phyloP scores from a whole-genome alignment of 2,797 vertebrate species.

The Valencia hispanica region DNA sequence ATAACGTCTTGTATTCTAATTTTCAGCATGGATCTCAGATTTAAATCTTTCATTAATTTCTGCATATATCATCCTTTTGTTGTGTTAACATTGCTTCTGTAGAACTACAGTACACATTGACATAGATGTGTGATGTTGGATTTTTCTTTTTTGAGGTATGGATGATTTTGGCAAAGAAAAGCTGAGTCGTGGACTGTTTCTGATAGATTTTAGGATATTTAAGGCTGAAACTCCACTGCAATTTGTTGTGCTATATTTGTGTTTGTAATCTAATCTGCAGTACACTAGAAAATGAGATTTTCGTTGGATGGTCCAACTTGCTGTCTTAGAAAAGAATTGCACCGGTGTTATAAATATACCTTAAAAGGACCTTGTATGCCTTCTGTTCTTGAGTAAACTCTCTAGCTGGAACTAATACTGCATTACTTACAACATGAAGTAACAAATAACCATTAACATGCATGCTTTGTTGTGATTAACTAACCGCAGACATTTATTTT shows the following conservation, averaged over 20 bases:
- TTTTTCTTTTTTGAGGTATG: constrained; percentile 27
- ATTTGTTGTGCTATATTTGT: constrained; percentile 4
- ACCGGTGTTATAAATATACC: constrained; percentile 50
- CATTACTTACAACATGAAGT: constrained; percentile 78
- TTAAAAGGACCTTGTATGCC: constrained; percentile 69
- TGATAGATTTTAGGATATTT: constrained; percentile 8
- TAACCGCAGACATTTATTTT: constrained; percentile 76
- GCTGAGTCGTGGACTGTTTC: constrained; percentile 16
- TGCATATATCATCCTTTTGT: constrained; percentile 58
- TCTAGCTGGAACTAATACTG: constrained; percentile 81
- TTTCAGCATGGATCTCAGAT: constrained; percentile 73
- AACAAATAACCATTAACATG: constrained; percentile 80
- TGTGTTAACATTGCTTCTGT: constrained; percentile 50
- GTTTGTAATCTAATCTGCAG: constrained; percentile 9
- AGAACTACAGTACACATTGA: constrained; percentile 19
- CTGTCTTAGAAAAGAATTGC: constrained; percentile 37
- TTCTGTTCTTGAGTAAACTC: constrained; percentile 72
- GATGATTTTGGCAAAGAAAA: constrained; percentile 30
- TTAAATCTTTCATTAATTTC: constrained; percentile 74
- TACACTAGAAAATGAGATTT: constrained; percentile 14
- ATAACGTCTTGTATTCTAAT: constrained; percentile 64
- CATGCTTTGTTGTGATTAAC: constrained; percentile 80
- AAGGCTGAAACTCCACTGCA: background rate
- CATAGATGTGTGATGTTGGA: constrained; percentile 28
- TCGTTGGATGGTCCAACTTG: constrained; percentile 17